Evolutionary conservation across 2,113 vertebrate species (phyloP).

Genomic region (Machaerirhynchus nigripectus): DNA sequence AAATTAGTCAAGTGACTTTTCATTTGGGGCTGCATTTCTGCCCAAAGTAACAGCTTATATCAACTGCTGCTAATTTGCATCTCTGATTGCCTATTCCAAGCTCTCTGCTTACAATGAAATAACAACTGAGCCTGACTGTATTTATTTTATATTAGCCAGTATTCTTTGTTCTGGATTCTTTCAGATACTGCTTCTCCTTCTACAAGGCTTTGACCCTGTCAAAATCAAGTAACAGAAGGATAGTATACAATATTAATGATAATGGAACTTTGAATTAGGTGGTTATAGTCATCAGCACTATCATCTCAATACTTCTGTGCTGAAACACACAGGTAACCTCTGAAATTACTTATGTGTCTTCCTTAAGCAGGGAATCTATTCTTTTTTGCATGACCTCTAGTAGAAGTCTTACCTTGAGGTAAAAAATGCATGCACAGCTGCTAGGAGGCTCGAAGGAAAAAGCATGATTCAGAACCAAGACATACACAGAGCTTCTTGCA

Average conservation of each 20-base stretch:
- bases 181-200: accelerated
- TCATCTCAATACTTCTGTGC: background rate
- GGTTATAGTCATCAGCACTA: background rate
- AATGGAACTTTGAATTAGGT: background rate
- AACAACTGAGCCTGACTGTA: background rate
- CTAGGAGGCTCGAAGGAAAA: background rate
- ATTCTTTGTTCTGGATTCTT: background rate
- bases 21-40: background rate
- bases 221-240: background rate
- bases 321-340: background rate
- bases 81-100: background rate
- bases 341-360: background rate
- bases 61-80: background rate
- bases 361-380: background rate
- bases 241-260: background rate
- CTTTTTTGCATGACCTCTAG: background rate
- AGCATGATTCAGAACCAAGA: background rate
- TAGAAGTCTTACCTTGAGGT: background rate
- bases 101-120: background rate
- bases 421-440: background rate
- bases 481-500: background rate
- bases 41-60: background rate
- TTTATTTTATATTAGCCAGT: background rate
- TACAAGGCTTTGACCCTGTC: background rate
- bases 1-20: background rate